These are phyloP conservation scores for Ethmia dodecea DNA, from an alignment of 2,888 invertebrate species.

Conservation along the genomic window DNA sequence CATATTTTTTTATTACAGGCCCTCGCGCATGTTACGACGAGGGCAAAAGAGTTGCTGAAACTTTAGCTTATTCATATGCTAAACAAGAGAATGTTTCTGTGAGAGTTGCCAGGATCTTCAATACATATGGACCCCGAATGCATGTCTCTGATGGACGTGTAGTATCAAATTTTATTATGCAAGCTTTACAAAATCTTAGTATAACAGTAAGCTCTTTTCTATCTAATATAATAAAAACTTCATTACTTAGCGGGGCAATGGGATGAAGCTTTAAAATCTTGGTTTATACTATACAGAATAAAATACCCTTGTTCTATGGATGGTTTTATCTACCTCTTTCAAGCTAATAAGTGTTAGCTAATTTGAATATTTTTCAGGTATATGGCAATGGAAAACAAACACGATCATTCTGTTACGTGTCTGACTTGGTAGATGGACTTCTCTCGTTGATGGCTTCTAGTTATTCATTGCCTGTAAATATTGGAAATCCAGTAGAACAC, in stretches of 20 bases:
- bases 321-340: no score
- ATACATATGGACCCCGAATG: conserved; percentile 99
- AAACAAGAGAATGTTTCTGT: conserved; percentile 98
- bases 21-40: conserved; percentile 99
- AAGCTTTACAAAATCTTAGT: conserved; percentile 95
- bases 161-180: conserved; percentile 98
- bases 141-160: conserved; percentile 99
- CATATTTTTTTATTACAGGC: no score
- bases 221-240: no score
- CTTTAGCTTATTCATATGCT: conserved; percentile 95
- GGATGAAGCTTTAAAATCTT: no score
- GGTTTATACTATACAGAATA: no score
- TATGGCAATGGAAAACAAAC: conserved; percentile 94
- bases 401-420: conserved; percentile 98
- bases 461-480: conserved; percentile 94
- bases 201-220: conserved; percentile 85
- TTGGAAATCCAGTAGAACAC: conserved; percentile 99
- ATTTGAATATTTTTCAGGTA: conserved; percentile 66
- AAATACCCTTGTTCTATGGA: no score
- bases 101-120: conserved; percentile 98
- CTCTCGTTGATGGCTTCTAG: conserved; percentile 95
- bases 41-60: conserved; percentile 98
- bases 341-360: no score
- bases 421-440: conserved; percentile 97
- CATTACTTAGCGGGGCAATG: no score